Base-by-base conservation (phyloP, 1,140 invertebrate genomes). In the Drosophila nigrodunni region DNA sequence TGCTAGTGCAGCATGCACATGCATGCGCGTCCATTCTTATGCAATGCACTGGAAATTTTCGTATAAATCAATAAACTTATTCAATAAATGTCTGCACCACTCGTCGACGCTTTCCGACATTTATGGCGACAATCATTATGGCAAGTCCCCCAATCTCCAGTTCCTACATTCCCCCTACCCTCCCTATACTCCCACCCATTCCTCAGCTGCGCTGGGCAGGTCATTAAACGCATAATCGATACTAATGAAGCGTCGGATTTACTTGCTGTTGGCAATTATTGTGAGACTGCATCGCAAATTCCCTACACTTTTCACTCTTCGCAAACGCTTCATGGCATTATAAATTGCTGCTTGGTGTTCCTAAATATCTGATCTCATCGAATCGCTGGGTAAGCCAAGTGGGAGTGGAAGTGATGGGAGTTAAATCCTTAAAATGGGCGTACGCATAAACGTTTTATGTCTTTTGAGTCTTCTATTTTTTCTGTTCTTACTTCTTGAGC, bases 191-290 rank as follows among this genome's bases (percentile, higher is more conserved):
- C 61, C 39, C 25, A 13, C 18, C 11, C 54, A 9, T 41, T n/a
- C 7, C 8, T 18, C 39, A 34, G 8, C 18, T 37, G 47, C 2
- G 13, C 44, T 50, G 67, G 49, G 55, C 58, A 70, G 69, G 72
- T 82, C 82, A 78, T 87, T 82, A 88, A 86, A 82, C 76, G 80
- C 79, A 86, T 86, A 86, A 86, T 86, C 82, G 82, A 86, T 86
- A 86, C 82, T 86, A 86, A 86, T 86, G 82, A 86, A 86, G 79
- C 83, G 72, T 71, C 71, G 72, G 83, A 79, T 86, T 87, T 87
- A 87, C 82, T 86, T 77, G 76, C 79, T 77, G 68, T 43, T 74
- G 78, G 83, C 83, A 86, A 86, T 86, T 86, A 86, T 86, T 82
- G 83, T 70, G 76, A 82, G 71, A 69, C 65, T 74, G 65, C 71